Evolutionary conservation across 1,140 invertebrate species (phyloP).

Genomic region (Bombus ignitus): DNA sequence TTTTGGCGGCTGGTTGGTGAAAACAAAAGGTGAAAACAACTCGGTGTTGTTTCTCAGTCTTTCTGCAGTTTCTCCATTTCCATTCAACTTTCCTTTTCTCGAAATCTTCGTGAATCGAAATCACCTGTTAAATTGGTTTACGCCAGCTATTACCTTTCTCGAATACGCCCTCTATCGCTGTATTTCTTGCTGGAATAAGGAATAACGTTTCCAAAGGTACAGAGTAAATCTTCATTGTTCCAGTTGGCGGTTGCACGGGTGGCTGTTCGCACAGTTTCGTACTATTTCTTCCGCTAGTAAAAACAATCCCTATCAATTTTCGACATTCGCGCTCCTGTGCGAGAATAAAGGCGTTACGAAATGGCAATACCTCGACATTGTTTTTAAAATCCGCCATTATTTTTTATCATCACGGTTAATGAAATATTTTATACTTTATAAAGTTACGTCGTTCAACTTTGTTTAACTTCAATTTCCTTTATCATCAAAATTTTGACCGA

Average conservation of each 20-base stretch:
- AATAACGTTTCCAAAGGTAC: constrained; percentile 24
- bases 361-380: background rate
- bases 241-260: too few species aligned
- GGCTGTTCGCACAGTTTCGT: constrained; percentile 3
- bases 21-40: too few species aligned
- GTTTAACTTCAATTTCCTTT: background rate
- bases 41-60: background rate
- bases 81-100: background rate
- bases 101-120: constrained; percentile 15
- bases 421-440: background rate
- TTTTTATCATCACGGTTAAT: background rate
- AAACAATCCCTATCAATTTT: constrained; percentile 11
- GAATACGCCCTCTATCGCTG: background rate
- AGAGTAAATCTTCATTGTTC: constrained; percentile 22
- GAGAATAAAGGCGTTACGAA: background rate
- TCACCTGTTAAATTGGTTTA: background rate
- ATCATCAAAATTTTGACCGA: background rate
- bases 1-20: background rate
- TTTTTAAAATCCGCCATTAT: background rate
- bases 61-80: too few species aligned
- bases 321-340: background rate
- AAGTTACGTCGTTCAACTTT: background rate
- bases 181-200: background rate
- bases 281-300: background rate
- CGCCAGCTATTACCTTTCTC: background rate